These are phyloP conservation scores for Ennomos quercinarius DNA, from an alignment of 2,888 invertebrate species.

Conservation along the genomic window DNA sequence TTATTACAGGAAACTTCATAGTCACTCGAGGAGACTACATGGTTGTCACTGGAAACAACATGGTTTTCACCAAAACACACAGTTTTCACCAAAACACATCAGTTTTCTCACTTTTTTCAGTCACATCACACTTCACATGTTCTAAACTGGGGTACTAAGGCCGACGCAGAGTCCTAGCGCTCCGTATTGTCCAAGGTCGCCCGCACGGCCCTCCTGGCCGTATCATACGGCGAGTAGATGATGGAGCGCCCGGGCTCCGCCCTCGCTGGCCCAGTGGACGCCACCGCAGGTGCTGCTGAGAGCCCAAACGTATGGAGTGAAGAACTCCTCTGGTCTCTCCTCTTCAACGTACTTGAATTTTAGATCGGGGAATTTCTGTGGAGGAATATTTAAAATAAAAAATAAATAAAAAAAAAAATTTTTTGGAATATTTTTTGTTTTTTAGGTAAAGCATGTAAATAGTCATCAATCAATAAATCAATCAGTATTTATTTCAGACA, in stretches of 20 bases:
- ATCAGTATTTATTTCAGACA: too few species aligned
- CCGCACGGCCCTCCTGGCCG: neutral
- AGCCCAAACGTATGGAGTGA: constrained; percentile 99
- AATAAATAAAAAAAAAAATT: too few species aligned
- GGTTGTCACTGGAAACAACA: too few species aligned
- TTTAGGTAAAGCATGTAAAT: too few species aligned
- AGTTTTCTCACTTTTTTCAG: neutral
- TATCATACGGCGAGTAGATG: constrained; percentile 68
- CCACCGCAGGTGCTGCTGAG: constrained; percentile 89
- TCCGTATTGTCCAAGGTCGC: constrained; percentile 19
- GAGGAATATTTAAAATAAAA: neutral
- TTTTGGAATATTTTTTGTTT: too few species aligned
- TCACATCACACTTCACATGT: neutral
- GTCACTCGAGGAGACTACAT: too few species aligned
- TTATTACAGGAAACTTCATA: too few species aligned
- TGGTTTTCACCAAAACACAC: too few species aligned
- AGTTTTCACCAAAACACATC: too few species aligned
- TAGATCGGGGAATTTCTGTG: constrained; percentile 98
- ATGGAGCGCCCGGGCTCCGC: constrained; percentile 64
- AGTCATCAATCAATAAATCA: too few species aligned
- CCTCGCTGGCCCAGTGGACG: constrained; percentile 79
- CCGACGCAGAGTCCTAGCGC: constrained; percentile 15
- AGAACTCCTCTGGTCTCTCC: constrained; percentile 99
- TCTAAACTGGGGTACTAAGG: constrained; percentile 11
- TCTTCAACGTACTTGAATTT: constrained; percentile 99